phyloP scores from a whole-genome alignment of 2,797 vertebrate species.

The Oreortyx pictus region DNA sequence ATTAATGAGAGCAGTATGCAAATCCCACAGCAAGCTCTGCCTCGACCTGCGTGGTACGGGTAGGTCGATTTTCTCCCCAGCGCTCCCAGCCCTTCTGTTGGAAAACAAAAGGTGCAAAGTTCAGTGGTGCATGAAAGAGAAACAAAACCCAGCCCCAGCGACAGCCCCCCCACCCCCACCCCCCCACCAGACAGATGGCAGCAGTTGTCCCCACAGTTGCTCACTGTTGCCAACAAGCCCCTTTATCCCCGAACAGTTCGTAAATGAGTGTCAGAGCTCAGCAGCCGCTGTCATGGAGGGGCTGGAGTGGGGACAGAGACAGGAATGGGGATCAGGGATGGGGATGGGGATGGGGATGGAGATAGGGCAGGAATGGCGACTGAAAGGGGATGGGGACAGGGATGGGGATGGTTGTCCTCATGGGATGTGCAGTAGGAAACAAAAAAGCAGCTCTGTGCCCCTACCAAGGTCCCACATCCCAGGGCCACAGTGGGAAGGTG shows the following conservation, averaged over 20 bases:
- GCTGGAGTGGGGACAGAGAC: neutral
- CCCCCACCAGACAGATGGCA: conserved; percentile 77
- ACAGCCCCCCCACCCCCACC: neutral
- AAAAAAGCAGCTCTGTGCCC: conserved; percentile 48
- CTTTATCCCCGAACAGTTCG: conserved; percentile 55
- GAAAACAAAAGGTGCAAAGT: conserved; percentile 76
- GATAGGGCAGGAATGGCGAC: neutral
- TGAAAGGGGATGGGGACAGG: too few relatives aligned
- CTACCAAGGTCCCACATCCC: conserved; percentile 40
- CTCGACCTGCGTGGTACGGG: conserved; percentile 5
- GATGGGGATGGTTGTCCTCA: neutral
- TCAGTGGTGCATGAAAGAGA: conserved; percentile 69
- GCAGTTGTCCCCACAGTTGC: conserved; percentile 72
- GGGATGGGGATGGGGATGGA: too few relatives aligned
- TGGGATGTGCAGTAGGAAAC: conserved; percentile 16
- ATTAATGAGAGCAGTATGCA: neutral
- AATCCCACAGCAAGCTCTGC: conserved; percentile 32
- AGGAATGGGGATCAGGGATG: too few relatives aligned
- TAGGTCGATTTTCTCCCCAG: conserved; percentile 37
- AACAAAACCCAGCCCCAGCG: conserved; percentile 13
- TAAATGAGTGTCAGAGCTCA: conserved; percentile 34
- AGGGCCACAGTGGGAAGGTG: neutral
- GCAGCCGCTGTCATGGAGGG: neutral
- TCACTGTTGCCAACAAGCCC: neutral
- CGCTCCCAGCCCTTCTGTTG: neutral